Percentiles rank a stretch among this genome's conserved stretches.
phyloP scores from a whole-genome alignment of 2,888 invertebrate genomes.

The Drosophila sordidapex region DNA sequence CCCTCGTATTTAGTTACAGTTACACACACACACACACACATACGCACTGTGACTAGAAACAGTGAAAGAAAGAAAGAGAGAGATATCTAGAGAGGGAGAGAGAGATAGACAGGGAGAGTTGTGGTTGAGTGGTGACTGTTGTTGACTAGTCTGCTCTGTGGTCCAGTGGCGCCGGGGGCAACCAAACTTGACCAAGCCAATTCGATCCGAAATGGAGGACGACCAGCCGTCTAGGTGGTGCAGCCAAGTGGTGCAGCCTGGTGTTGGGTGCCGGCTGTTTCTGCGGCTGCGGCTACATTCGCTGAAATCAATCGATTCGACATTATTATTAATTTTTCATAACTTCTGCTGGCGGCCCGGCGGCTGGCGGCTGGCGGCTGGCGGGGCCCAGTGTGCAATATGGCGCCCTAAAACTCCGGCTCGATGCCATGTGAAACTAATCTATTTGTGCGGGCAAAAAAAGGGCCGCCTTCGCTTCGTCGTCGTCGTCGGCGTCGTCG shows the following conservation, averaged over 20 bases:
- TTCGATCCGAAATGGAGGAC: slow-evolving; percentile 62
- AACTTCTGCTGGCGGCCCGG: slow-evolving; percentile 82
- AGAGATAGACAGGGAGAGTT: slow-evolving; percentile 14
- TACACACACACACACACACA: slow-evolving; percentile 61
- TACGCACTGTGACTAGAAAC: slow-evolving; percentile 25
- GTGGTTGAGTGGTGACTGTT: slow-evolving; percentile 49
- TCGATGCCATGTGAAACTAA: slow-evolving; percentile 81
- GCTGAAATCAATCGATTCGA: slow-evolving; percentile 84
- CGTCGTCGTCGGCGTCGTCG: slow-evolving; percentile 7
- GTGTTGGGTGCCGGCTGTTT: slow-evolving; percentile 20
- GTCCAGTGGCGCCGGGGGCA: slow-evolving; percentile 57
- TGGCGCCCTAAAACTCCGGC: slow-evolving; percentile 73
- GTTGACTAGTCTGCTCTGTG: slow-evolving; percentile 40
- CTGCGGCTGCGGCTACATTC: slow-evolving; percentile 38
- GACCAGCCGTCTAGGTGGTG: slow-evolving; percentile 72
- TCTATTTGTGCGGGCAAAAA: slow-evolving; percentile 75
- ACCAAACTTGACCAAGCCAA: slow-evolving; percentile 73
- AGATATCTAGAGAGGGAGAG: neutral
- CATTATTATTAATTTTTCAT: slow-evolving; percentile 85
- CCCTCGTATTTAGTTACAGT: slow-evolving; percentile 75
- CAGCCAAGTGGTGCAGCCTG: slow-evolving; percentile 30
- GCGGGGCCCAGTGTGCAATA: slow-evolving; percentile 74
- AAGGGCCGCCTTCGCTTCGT: slow-evolving; percentile 45
- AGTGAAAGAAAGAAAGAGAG: neutral
- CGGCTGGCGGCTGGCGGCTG: slow-evolving; percentile 67